Base-by-base conservation (phyloP, 2,113 vertebrate species). In the Ploceus nigricollis region DNA sequence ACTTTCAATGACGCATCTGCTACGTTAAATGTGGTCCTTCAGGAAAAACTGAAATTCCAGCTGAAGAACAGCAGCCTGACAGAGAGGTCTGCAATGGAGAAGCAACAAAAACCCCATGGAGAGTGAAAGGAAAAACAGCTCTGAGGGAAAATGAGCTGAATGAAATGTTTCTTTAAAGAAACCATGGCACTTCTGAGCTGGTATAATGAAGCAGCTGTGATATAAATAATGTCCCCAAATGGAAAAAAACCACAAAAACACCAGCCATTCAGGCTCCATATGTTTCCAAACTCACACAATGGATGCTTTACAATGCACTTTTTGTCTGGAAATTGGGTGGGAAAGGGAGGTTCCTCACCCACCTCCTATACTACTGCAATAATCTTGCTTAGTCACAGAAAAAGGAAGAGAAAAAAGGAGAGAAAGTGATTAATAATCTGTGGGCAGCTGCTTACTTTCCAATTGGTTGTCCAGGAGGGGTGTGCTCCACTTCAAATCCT, bases 401-500 rank as follows among this genome's bases (percentile, higher is more conserved):
- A 81, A 86, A 84, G n/a, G 61, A 48, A 88, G 27, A 90, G 89
- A 79, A 94, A 89, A 87, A 82, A 93, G 30, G 42, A 95, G 54
- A 96, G 61, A 93, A 78, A 90, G 23, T 53, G 58, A 80, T 89
- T 50, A 90, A 78, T 35, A 87, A 89, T 71, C 76, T 94, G 53
- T 33, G 87, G 83, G 68, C 45, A 45, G 75, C 78, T 75, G 97
- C 99, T 99, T 96, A 99, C 99, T 98, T 98, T 97, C 98, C 97
- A 93, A 98, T 96, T 50, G 97, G 95, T 92, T 99, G 98, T 95
- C 98, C 98, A 23, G 99, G 97, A 6, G 98, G 98, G 13, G 98
- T 98, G 97, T 99, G 99, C 72, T 99, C 97, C 93, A 99, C 99
- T 94, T 99, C 98, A 91, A 99, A 99, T 88, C 99, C 99, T 82